Evolutionary conservation across 2,888 invertebrate species (phyloP).

Genomic region (Tetrapedia diversipes): DNA sequence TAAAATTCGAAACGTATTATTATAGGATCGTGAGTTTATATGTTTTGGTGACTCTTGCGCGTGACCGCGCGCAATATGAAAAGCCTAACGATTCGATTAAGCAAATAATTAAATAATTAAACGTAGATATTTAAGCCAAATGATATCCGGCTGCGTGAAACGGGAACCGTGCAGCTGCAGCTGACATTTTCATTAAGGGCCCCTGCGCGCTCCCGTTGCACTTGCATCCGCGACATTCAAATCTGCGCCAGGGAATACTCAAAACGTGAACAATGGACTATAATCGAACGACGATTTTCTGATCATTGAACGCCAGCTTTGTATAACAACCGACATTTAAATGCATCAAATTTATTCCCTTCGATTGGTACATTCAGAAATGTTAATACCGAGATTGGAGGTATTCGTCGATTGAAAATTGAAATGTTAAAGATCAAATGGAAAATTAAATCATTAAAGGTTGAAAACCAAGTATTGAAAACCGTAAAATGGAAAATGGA

Average conservation of each 20-base stretch:
- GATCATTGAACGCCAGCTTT: not conserved
- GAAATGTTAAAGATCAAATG: too few species aligned
- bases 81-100: not conserved
- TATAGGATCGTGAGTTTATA: too few species aligned
- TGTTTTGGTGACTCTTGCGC: not conserved
- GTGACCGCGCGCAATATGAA: not conserved
- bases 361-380: too few species aligned
- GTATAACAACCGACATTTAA: too few species aligned
- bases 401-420: too few species aligned
- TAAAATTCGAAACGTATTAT: not conserved
- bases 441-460: too few species aligned
- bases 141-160: slow-evolving; percentile 34
- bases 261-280: slow-evolving; percentile 28
- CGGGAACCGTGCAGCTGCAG: slow-evolving; percentile 61
- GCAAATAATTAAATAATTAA: slow-evolving; percentile 43
- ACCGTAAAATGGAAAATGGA: too few species aligned
- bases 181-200: slow-evolving; percentile 71
- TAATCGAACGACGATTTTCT: slow-evolving; percentile 20
- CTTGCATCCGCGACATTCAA: slow-evolving; percentile 46
- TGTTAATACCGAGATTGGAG: too few species aligned
- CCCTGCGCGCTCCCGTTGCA: slow-evolving; percentile 53
- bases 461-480: too few species aligned
- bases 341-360: too few species aligned
- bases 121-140: slow-evolving; percentile 42
- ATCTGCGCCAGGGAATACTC: slow-evolving; percentile 4